Base-by-base conservation (phyloP, 2,888 invertebrate species). In the Sesia bembeciformis region DNA sequence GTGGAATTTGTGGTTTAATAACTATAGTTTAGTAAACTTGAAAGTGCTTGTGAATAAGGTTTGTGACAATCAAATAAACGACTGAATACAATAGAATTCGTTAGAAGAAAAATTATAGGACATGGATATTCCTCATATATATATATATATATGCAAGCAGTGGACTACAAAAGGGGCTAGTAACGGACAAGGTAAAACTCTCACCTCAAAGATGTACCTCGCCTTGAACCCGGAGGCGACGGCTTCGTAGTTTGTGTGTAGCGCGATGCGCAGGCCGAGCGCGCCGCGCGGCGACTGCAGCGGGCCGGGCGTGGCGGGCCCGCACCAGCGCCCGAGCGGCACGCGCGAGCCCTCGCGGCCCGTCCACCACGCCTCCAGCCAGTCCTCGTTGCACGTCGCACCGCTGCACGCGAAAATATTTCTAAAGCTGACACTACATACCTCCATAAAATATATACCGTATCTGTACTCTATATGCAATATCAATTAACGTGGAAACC, bases 181-280 rank as follows among this genome's bases (percentile, higher is more conserved):
- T n/a, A n/a, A n/a, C n/a, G 23, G 23, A 23, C 23, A 23, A 23
- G 23, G 23, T 23, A 23, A 23, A 23, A 23, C 41, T 51, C 54
- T 54, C 51, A 90, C 90, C 88, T 98, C 96, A 81, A 98, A 99
- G 67, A 96, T 94, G 81, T 98, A 99, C 68, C 96, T 92, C 7
- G 98, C 99, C 79, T 97, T 97, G 85, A 99, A 99, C 40, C 99
- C 99, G 68, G 97, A 97, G 63, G 95, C 96, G 52, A 98, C 97
- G 56, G 94, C 94, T 63, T 95, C 94, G 40, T 92, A 91, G 79
- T 98, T 96, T 41, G 98, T 96, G 76, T 96, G 96, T 68, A 99
- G 92, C 55, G 97, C 92, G 57, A 98, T 93, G 74, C 96, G 95
- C 63, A 99, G 92, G 46, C 96, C 96, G 59, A 94, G 93, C 49